These are phyloP conservation scores for Chromobotia macracanthus DNA, from an alignment of 2,797 vertebrate genomes.

Conservation along the genomic window DNA sequence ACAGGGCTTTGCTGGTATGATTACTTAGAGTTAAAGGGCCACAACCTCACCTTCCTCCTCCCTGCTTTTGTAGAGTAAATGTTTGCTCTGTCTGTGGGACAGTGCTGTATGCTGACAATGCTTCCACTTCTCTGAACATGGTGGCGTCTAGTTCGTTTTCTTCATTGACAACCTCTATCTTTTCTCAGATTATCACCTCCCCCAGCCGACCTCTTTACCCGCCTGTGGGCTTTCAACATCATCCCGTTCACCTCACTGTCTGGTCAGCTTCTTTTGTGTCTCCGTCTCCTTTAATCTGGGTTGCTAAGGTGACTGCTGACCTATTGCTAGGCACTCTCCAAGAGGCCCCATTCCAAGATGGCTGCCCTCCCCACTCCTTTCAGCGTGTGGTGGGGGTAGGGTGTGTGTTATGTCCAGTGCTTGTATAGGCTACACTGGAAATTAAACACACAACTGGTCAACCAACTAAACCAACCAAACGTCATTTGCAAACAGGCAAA, in stretches of 20 bases:
- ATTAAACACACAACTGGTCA: conserved; percentile 26
- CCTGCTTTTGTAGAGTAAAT: neutral
- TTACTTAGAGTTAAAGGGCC: conserved; percentile 14
- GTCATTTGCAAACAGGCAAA: conserved; percentile 7
- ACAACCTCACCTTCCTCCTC: neutral
- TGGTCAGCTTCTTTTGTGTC: conserved; percentile 44
- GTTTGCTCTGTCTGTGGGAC: conserved; percentile 38
- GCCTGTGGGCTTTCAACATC: conserved; percentile 22
- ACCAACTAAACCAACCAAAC: neutral
- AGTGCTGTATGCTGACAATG: conserved; percentile 26
- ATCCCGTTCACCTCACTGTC: conserved; percentile 36
- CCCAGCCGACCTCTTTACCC: conserved; percentile 5
- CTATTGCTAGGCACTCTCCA: conserved; percentile 27
- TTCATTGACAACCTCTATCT: conserved; percentile 25
- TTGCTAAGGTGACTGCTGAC: conserved; percentile 54
- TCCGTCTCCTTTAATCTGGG: conserved; percentile 37
- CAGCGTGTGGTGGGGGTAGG: conserved; percentile 32
- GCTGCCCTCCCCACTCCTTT: conserved; percentile 24
- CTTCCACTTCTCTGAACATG: conserved; percentile 29
- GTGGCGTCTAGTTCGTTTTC: conserved; percentile 35
- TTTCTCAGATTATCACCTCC: conserved; percentile 32
- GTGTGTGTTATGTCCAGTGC: conserved; percentile 1
- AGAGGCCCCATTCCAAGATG: conserved; percentile 46
- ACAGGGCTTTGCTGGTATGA: neutral
- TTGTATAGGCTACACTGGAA: conserved; percentile 13